Base-by-base conservation (phyloP, 1,140 invertebrate genomes). In the Eufriesea mexicana region DNA sequence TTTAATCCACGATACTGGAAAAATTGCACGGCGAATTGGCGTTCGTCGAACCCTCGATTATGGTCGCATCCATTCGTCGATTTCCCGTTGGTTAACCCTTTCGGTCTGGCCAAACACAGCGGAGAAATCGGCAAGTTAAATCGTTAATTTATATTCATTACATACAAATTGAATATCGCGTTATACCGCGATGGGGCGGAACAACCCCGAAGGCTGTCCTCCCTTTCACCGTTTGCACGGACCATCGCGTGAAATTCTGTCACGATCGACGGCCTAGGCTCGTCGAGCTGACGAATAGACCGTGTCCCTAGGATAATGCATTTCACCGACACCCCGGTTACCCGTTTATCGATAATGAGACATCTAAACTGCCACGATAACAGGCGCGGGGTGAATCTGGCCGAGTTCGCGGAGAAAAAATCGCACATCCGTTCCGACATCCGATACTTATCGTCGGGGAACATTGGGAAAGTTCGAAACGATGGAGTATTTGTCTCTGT, bases 81-180 rank as follows among this genome's bases (percentile, higher is more conserved):
- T 47, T 18, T n/a, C 45, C 45, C 42, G 18, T 9, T 28, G 45
- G 68, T 71, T 71, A 51, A 72, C 77, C 67, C 77, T 61, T 78
- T 28, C 71, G 35, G 55, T 45, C 49, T 45, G 12, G 70, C 51
- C 57, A 68, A 66, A 64, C 79, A 47, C 28, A 66, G 49, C 61
- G 28, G 51, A 74, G 66, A 71, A 79, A 82, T 73, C 78, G 55
- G 84, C 62, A 78, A 86, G 59, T 82, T 74, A 74, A 59, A 57
- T 83, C 79, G 85, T 87, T 86, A 79, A 87, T 87, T 79, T 86
- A 76, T 87, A 87, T 87, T 87, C 86, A 87, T 87, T 68, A 81
- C 59, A 84, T 80, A 87, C 82, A 87, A 87, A 87, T 87, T 87
- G 85, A 87, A 87, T 87, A 87, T 87, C 73, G 84, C 79, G 78